phyloP scores from a whole-genome alignment of 2,797 vertebrate species.

The Pachyuromys duprasi region DNA sequence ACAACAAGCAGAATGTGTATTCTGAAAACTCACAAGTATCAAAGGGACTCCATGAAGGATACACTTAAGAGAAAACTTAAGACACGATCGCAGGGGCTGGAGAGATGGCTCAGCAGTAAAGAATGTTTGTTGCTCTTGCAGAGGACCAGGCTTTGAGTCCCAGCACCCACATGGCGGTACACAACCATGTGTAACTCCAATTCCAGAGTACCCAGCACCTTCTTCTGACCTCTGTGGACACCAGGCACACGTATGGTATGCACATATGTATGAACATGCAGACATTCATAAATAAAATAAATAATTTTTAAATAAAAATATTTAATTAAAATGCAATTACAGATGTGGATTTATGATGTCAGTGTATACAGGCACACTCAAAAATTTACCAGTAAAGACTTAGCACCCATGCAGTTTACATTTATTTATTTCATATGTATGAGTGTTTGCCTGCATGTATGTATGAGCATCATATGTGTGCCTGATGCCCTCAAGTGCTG shows the following conservation, averaged over 20 bases:
- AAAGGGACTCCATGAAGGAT: neutral
- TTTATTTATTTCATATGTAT: neutral
- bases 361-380: neutral
- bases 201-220: neutral
- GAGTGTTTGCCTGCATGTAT: neutral
- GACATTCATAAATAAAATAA: neutral
- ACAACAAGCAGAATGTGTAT: neutral
- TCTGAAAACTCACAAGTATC: neutral
- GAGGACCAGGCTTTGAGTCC: neutral
- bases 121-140: neutral
- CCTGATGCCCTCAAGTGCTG: neutral
- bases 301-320: neutral
- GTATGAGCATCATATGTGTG: neutral
- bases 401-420: rapidly evolving
- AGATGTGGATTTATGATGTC: neutral
- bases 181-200: neutral
- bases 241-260: no score
- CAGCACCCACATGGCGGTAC: neutral
- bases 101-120: no score
- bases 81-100: neutral
- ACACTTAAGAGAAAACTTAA: neutral
- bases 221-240: neutral
- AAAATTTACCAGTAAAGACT: neutral
- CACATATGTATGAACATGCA: neutral
- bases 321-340: neutral